These are phyloP conservation scores for Erpornis zantholeuca DNA, from an alignment of 2,113 vertebrate genomes.

Conservation along the genomic window DNA sequence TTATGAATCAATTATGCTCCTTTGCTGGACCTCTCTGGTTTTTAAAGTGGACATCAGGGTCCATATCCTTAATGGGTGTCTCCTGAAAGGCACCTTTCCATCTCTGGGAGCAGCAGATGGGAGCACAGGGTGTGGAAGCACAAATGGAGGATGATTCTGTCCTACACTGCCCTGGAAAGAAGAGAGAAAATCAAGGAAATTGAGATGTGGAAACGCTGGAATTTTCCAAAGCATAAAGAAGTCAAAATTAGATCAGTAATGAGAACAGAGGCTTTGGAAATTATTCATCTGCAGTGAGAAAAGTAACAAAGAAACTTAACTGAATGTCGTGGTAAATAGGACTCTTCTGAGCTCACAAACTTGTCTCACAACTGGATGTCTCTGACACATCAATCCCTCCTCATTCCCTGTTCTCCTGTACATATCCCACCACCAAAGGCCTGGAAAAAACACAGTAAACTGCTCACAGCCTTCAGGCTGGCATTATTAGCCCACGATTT, in stretches of 20 bases:
- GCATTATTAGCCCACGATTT: not conserved
- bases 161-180: not conserved
- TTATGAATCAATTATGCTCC: not conserved
- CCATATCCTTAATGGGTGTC: not conserved
- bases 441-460: not conserved
- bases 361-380: fast-evolving
- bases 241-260: not conserved
- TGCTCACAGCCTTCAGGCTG: not conserved
- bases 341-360: not conserved
- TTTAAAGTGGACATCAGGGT: not conserved
- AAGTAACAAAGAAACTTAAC: not conserved
- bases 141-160: not conserved
- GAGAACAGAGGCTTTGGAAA: conserved; percentile 2
- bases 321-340: not conserved
- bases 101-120: not conserved
- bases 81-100: not conserved
- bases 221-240: not conserved
- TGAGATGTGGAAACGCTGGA: not conserved
- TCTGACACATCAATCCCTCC: not conserved
- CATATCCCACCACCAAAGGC: not conserved
- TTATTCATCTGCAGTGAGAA: not conserved
- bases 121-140: not conserved
- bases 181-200: not conserved
- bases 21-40: not conserved
- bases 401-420: not conserved